Evolutionary conservation across 2,888 invertebrate species (phyloP).

Genomic region (Tryphoninae sp.): DNA sequence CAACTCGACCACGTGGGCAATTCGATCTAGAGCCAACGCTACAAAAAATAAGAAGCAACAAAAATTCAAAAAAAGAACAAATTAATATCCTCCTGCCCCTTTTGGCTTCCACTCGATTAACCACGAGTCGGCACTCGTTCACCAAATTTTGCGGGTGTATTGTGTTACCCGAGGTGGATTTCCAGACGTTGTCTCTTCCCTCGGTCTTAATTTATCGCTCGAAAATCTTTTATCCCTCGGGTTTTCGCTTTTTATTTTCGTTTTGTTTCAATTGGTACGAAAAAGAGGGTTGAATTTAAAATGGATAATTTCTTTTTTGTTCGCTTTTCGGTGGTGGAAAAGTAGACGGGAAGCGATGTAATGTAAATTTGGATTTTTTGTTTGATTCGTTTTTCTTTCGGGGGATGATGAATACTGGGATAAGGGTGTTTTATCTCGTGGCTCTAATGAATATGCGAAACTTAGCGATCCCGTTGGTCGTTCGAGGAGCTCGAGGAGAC

Average conservation of each 20-base stretch:
- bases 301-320: neutral
- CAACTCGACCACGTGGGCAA: constrained; percentile 65
- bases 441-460: constrained; percentile 75
- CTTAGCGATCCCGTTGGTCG: constrained; percentile 44
- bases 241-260: neutral
- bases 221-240: neutral
- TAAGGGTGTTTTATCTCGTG: constrained; percentile 27
- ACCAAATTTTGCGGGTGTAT: constrained; percentile 69
- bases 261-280: neutral
- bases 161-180: constrained; percentile 75
- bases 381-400: neutral
- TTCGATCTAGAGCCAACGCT: constrained; percentile 70
- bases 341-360: too few species aligned
- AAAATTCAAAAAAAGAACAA: constrained; percentile 16
- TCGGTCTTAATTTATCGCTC: constrained; percentile 4
- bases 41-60: constrained; percentile 3
- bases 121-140: constrained; percentile 68
- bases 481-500: constrained; percentile 24
- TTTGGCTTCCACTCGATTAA: constrained; percentile 76
- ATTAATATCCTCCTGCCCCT: constrained; percentile 10
- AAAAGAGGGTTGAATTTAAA: neutral
- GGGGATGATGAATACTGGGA: neutral
- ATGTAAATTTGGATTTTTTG: neutral
- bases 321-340: neutral
- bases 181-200: constrained; percentile 36